Conservation (phyloP, 2,888 invertebrate genomes). For the Heliconius aoede region DNA sequence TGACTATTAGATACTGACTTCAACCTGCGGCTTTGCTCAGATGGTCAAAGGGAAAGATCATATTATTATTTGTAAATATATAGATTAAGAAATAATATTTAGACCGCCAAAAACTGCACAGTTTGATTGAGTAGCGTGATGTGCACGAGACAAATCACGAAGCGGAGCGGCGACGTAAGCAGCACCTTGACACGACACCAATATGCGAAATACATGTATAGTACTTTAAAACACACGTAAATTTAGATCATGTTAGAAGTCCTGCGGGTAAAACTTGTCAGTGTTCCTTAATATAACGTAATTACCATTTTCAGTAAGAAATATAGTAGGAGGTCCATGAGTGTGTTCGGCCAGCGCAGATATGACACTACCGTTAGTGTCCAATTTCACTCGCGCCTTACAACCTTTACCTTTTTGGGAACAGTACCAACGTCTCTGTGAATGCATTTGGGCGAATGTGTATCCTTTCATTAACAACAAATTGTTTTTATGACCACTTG, state of each 20-base stretch:
- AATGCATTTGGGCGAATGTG: constrained; percentile 42
- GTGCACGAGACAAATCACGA: no score
- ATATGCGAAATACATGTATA: neutral
- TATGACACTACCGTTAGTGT: constrained; percentile 46
- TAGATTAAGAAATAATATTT: no score
- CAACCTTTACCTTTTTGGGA: constrained; percentile 51
- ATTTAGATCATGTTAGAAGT: neutral
- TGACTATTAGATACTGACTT: no score
- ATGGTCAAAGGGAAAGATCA: no score
- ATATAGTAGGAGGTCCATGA: constrained; percentile 49
- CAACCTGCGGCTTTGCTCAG: no score
- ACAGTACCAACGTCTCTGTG: constrained; percentile 50
- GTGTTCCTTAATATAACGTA: constrained; percentile 23
- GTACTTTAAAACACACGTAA: no score
- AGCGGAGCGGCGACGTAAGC: no score
- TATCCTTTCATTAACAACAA: constrained; percentile 35
- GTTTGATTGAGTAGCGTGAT: no score
- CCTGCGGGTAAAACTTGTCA: neutral
- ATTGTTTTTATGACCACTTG: constrained; percentile 34
- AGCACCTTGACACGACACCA: no score
- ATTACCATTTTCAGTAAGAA: constrained; percentile 11
- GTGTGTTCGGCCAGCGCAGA: constrained; percentile 46
- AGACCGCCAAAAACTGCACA: no score
- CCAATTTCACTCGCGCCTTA: constrained; percentile 52
- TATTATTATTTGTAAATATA: no score